Evolutionary conservation across 2,113 vertebrate genomes (phyloP).

Genomic region (Nansenia antarctica): DNA sequence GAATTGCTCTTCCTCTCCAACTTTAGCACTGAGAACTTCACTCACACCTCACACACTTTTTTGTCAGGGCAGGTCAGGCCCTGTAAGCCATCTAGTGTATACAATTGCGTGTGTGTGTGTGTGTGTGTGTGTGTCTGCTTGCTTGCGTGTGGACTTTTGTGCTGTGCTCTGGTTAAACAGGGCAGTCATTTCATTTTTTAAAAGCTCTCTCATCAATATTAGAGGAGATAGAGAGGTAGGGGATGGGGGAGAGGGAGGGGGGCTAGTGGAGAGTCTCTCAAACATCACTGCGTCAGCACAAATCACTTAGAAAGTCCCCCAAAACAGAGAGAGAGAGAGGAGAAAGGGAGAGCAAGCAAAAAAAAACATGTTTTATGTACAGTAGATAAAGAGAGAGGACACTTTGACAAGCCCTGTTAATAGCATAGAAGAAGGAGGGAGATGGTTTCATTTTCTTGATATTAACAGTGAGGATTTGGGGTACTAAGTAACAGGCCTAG

Average conservation of each 20-base stretch:
- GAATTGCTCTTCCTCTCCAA: not conserved
- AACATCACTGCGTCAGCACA: slow-evolving; percentile 43
- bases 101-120: not conserved
- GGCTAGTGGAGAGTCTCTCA: slow-evolving; percentile 33
- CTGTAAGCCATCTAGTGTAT: too few relatives aligned
- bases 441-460: too few relatives aligned
- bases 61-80: too few relatives aligned
- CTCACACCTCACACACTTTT: not conserved
- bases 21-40: too few relatives aligned
- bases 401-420: not conserved
- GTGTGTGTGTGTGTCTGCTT: not conserved
- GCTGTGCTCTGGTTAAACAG: slow-evolving; percentile 26
- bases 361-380: too few relatives aligned
- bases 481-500: too few relatives aligned
- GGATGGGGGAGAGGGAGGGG: slow-evolving; percentile 11
- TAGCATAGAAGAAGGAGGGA: not conserved
- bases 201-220: slow-evolving; percentile 63
- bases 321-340: slow-evolving; percentile 14
- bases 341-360: not conserved
- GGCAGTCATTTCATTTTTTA: slow-evolving; percentile 50
- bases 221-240: slow-evolving; percentile 34
- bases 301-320: slow-evolving; percentile 28
- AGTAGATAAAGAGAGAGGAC: not conserved
- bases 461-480: too few relatives aligned
- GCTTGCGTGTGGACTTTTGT: not conserved